Evolutionary conservation across 2,888 invertebrate genomes (phyloP), one percentile per base, ranked within the genome.

Genomic region (Mesochorus sp.): DNA sequence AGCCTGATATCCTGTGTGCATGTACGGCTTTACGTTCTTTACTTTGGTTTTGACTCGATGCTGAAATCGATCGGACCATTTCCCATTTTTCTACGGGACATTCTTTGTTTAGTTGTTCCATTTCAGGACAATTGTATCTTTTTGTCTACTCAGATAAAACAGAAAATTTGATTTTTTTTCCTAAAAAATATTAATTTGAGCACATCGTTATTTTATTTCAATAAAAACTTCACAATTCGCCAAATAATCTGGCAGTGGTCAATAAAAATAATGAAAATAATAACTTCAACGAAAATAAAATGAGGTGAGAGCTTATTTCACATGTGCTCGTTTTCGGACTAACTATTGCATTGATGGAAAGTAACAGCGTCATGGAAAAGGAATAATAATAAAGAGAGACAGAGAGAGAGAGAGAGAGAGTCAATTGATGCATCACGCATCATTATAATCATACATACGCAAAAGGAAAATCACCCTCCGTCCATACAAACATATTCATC

Each of bases 391-490:
- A 51, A 57, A 8, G 19, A 47, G 17, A 39, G n/a, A 24, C 8
- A 37, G 14, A 17, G 12, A 39, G 51, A 53, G 12, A 12, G 5
- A 24, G 24, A 55, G 55, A 44, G 39, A 44, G 42, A 28, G 26
- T 4, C 62, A 66, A 79, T 79, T 79, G 74, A 79, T 79, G n/a
- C n/a, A n/a, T 79, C 74, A 79, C 74, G 74, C 78, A 39, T 79
- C 78, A 74, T 74, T 79, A 70, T 79, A 74, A 53, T 34, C 26
- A 55, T 61, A 71, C 61, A 47, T 44, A 53, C 47, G 19, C n/a
- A 59, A 74, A 66, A 70, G 51, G 14, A 51, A 28, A 34, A 67
- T 10, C n/a, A 34, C 49, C 28, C 19, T 31, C 31, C 21, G 8
- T 19, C 31, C 28, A 26, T 39, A 53, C 12, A 17, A 2, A 47